phyloP scores from a whole-genome alignment of 2,113 vertebrate species.

The Zosterops borbonicus region DNA sequence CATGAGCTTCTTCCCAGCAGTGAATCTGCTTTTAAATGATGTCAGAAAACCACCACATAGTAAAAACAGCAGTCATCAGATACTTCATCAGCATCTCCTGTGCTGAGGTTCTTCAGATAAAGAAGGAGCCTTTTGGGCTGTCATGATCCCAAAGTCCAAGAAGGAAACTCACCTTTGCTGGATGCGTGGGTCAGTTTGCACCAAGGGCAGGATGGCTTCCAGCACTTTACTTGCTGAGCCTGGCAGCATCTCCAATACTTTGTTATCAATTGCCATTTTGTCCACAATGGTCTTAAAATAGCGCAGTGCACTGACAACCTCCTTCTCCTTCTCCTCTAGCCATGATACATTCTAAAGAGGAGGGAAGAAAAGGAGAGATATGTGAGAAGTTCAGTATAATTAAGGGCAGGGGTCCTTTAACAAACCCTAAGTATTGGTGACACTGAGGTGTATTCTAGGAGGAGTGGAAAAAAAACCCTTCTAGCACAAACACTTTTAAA shows the following conservation, averaged over 20 bases:
- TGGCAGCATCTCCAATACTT: conserved; percentile 96
- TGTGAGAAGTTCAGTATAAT: background rate
- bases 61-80: background rate
- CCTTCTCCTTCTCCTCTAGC: conserved; percentile 95
- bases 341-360: conserved; percentile 86
- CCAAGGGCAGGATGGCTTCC: conserved; percentile 93
- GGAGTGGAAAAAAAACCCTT: background rate
- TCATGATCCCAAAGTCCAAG: fast-evolving
- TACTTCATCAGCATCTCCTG: background rate
- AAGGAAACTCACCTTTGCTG: conserved; percentile 85
- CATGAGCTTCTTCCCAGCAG: background rate
- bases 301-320: conserved; percentile 93
- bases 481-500: background rate
- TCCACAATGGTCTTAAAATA: conserved; percentile 99
- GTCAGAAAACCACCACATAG: background rate
- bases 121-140: background rate
- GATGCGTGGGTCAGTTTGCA: conserved; percentile 86
- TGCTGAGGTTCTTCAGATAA: fast-evolving
- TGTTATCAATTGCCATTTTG: conserved; percentile 96
- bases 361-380: background rate
- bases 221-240: conserved; percentile 96
- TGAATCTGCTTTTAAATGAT: background rate
- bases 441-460: background rate
- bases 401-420: background rate
- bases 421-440: background rate